Evolutionary conservation across 1,140 invertebrate species (phyloP).

Genomic region (Euglossa dilemma): DNA sequence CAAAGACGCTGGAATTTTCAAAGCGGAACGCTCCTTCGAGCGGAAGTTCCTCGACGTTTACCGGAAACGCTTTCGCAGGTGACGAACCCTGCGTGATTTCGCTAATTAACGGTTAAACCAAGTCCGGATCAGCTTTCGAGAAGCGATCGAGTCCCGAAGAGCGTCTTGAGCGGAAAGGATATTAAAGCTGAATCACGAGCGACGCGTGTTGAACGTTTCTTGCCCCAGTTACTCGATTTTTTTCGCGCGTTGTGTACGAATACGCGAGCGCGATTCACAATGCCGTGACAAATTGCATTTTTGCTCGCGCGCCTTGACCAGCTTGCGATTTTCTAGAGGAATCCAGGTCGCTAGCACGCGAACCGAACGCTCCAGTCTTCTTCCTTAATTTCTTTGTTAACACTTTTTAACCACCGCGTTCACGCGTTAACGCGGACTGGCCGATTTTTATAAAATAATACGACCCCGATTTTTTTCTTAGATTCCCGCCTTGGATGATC

Average conservation of each 20-base stretch:
- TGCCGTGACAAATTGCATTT: slow-evolving; percentile 45
- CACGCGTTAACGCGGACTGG: background rate
- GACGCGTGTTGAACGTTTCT: background rate
- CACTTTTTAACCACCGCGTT: too few species aligned
- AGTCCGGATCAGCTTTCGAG: background rate
- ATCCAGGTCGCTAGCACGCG: slow-evolving; percentile 13
- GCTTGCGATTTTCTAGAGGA: slow-evolving; percentile 14
- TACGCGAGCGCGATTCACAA: background rate
- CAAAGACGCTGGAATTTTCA: background rate
- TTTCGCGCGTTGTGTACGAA: background rate
- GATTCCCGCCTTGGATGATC: too few species aligned
- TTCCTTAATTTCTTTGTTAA: too few species aligned
- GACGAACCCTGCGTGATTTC: background rate
- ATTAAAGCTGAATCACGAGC: slow-evolving; percentile 15
- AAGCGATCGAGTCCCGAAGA: too few species aligned
- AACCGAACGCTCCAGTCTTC: background rate
- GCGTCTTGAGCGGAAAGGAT: slow-evolving; percentile 15
- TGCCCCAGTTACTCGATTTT: slow-evolving; percentile 32
- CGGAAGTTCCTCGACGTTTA: background rate
- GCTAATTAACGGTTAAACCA: background rate
- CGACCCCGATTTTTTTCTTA: background rate
- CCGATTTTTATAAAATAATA: background rate
- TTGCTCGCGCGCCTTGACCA: slow-evolving; percentile 17
- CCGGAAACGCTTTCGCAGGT: background rate
- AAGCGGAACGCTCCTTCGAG: too few species aligned